Conservation (phyloP, 2,113 vertebrate genomes). For the Crotalus horridus region DNA sequence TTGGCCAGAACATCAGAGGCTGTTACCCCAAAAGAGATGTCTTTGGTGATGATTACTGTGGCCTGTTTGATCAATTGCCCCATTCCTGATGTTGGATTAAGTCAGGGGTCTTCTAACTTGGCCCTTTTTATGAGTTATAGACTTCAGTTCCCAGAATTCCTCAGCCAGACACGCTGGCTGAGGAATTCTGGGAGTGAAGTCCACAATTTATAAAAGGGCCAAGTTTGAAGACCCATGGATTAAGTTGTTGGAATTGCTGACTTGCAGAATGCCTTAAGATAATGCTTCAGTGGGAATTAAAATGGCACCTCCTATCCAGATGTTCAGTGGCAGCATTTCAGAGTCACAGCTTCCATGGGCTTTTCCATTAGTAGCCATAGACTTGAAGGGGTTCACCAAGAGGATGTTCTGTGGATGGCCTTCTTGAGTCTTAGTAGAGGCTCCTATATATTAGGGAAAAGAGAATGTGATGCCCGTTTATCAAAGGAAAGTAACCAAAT, state of each 20-base stretch:
- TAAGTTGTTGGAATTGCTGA: neutral
- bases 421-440: no score
- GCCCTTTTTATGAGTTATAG: no score
- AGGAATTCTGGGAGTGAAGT: no score
- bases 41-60: neutral
- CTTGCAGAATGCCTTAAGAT: neutral
- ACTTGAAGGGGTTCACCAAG: neutral
- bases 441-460: neutral
- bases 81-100: no score
- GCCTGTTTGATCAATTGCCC: neutral
- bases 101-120: no score
- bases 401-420: neutral
- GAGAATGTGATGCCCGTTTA: neutral
- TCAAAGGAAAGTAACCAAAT: neutral
- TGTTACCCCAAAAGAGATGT: neutral
- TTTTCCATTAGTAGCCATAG: neutral
- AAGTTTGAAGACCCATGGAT: no score
- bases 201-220: no score
- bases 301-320: neutral
- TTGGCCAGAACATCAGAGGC: neutral
- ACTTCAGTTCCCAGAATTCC: no score
- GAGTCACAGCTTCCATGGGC: neutral
- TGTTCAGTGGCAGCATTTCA: neutral
- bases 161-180: no score
- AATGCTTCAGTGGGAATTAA: neutral